A percentile compares a stretch with the other conserved stretches of the same genome.
Evolutionary conservation across 2,888 invertebrate genomes (phyloP).

Genomic region (Amblyjoppa fuscipennis): DNA sequence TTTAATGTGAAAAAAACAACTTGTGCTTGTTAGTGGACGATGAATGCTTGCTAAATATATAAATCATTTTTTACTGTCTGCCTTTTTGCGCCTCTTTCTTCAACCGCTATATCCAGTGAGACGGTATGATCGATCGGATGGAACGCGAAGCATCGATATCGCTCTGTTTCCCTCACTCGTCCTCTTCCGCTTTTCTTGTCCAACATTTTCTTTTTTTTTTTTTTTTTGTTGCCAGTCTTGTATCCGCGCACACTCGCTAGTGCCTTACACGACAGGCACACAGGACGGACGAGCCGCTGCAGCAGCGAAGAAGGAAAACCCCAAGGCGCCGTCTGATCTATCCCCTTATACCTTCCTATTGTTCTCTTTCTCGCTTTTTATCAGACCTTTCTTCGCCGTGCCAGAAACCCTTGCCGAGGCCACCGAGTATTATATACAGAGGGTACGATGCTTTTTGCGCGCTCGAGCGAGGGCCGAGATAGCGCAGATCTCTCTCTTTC

Average conservation of each 20-base stretch:
- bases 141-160: slow-evolving; percentile 46
- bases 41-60: too few species aligned
- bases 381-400: slow-evolving; percentile 36
- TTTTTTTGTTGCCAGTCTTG: neutral
- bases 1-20: too few species aligned
- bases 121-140: slow-evolving; percentile 33
- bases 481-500: neutral
- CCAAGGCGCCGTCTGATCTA: slow-evolving; percentile 75
- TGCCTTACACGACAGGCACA: neutral
- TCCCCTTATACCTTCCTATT: slow-evolving; percentile 63
- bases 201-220: neutral
- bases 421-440: neutral
- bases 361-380: slow-evolving; percentile 39
- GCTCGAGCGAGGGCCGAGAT: slow-evolving; percentile 1
- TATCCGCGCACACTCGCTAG: slow-evolving; percentile 31
- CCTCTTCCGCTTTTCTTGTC: slow-evolving; percentile 15
- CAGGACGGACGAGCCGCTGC: neutral
- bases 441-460: slow-evolving; percentile 36
- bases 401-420: slow-evolving; percentile 25
- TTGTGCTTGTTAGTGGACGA: too few species aligned
- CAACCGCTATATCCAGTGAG: neutral
- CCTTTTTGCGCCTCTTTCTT: neutral
- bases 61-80: neutral
- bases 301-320: slow-evolving; percentile 61
- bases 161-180: slow-evolving; percentile 38